Percentiles rank a stretch among this genome's conserved stretches.
phyloP scores from a whole-genome alignment of 37 sponge, comb jelly and placozoan genomes.

The Petrosia ficiformis region DNA sequence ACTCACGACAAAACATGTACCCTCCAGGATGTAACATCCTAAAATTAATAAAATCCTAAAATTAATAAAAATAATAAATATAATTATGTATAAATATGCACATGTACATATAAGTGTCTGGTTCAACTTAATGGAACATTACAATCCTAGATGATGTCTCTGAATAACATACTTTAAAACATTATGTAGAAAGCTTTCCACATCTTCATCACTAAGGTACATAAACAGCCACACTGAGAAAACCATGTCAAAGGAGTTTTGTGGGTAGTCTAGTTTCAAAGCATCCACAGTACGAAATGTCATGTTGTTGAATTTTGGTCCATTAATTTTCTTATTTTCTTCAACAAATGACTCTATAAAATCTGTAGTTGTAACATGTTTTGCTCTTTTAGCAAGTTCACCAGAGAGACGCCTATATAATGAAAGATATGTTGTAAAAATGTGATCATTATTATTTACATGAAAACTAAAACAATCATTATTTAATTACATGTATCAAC shows the following conservation, averaged over 20 bases:
- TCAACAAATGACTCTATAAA: slow-evolving; percentile 60
- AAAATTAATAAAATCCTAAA: background rate
- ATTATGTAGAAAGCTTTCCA: slow-evolving; percentile 11
- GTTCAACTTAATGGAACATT: background rate
- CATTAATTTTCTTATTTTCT: slow-evolving; percentile 45
- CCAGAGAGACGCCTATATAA: slow-evolving; percentile 39
- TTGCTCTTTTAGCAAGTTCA: slow-evolving; percentile 39
- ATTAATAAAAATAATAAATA: background rate
- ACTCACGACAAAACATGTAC: slow-evolving; percentile 56
- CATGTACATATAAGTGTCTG: background rate
- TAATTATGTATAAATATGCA: background rate
- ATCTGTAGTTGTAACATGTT: slow-evolving; percentile 39
- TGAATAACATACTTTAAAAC: slow-evolving; percentile 18
- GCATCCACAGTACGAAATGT: slow-evolving; percentile 39
- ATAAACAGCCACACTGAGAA: slow-evolving; percentile 73
- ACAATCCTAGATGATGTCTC: background rate
- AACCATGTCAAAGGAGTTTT: slow-evolving; percentile 35
- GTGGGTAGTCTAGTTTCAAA: slow-evolving; percentile 24
- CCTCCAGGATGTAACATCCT: slow-evolving; percentile 38
- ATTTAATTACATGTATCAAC: no score
- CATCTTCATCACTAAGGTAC: slow-evolving; percentile 60
- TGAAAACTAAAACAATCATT: no score
- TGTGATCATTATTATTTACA: no score
- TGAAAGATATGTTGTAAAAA: background rate
- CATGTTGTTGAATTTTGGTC: slow-evolving; percentile 20